Evolutionary conservation across 2,113 vertebrate genomes (phyloP), one percentile per base, ranked within the genome.

Genomic region (Hippocampus barbouri): DNA sequence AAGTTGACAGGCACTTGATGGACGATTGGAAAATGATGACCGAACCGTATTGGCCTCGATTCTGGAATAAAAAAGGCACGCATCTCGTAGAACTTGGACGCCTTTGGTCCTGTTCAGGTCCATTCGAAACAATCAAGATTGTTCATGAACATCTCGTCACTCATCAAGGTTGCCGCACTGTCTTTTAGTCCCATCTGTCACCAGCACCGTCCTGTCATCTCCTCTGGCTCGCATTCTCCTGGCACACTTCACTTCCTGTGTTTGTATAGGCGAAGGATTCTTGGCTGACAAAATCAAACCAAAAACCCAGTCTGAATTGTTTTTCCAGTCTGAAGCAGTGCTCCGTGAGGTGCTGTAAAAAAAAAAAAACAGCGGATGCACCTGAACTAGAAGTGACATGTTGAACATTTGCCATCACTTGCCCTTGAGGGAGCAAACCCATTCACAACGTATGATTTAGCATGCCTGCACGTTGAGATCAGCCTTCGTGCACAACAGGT

Each of bases 121-220:
- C 59, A 34, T 34, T 34, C 15, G 18, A 61, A 61, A 61, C 27
- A 34, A 57, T 57, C 23, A 34, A 59, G 3, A 59, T 30, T 25
- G 57, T 61, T 61, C 59, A 34, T 61, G 30, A 61, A 61, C 14
- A 61, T 34, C 59, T 61, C 59, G 11, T 61, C 59, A 61, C 59
- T 34, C 27, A 61, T 16, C 16, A 9, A 61, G 27, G 18, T 61
- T 18, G 11, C 56, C 56, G 23, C 5, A 2, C 23, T 59, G 16
- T 34, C 27, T 34, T 61, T 34, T 34, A 61, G 27, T 34, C 59
- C 16, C 59, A 34, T 34, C 25, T 18, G 59, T 61, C 59, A 61
- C 27, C 59, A 61, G 27, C 27, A 61, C 16, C 27, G 27, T 16
- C 8, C 59, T 34, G 2, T 34, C 59, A 27, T 61, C 15, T 61